Percentiles rank a stretch among this genome's conserved stretches.
These are phyloP conservation scores for Acyrthosiphon pisum DNA, from an alignment of 1,140 invertebrate species.

Conservation along the genomic window DNA sequence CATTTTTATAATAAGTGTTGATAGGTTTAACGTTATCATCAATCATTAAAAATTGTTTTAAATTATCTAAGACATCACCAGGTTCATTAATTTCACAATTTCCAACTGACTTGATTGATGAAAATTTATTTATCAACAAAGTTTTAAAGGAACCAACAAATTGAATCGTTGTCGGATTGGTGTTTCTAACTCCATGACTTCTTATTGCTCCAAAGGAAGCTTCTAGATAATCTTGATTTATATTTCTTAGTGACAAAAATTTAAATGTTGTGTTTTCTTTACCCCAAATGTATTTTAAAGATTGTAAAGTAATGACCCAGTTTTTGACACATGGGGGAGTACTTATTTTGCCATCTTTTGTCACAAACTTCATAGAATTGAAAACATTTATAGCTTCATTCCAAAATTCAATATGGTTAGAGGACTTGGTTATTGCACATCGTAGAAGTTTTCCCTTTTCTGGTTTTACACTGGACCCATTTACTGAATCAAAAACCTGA, in stretches of 20 bases:
- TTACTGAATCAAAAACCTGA: too few relatives aligned
- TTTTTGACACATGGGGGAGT: too few relatives aligned
- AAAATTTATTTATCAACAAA: not conserved
- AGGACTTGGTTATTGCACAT: too few relatives aligned
- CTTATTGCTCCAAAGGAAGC: not conserved
- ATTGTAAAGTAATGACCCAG: too few relatives aligned
- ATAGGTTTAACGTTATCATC: not conserved
- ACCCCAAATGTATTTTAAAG: too few relatives aligned
- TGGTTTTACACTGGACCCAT: too few relatives aligned
- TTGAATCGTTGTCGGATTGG: not conserved
- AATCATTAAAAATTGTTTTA: not conserved
- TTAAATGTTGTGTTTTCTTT: too few relatives aligned
- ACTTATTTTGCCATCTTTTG: too few relatives aligned
- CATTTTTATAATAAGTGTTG: not conserved
- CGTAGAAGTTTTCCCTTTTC: not conserved
- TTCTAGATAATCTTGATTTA: not conserved
- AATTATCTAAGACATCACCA: not conserved
- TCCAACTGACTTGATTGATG: not conserved
- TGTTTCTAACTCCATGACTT: not conserved
- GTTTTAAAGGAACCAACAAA: not conserved
- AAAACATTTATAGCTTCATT: too few relatives aligned
- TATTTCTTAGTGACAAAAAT: too few relatives aligned
- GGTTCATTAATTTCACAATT: conserved; percentile 6
- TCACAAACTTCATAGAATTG: too few relatives aligned
- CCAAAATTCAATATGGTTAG: too few relatives aligned